Base-by-base conservation (phyloP, 2,888 invertebrate species). In the Campopleginae sp. region DNA sequence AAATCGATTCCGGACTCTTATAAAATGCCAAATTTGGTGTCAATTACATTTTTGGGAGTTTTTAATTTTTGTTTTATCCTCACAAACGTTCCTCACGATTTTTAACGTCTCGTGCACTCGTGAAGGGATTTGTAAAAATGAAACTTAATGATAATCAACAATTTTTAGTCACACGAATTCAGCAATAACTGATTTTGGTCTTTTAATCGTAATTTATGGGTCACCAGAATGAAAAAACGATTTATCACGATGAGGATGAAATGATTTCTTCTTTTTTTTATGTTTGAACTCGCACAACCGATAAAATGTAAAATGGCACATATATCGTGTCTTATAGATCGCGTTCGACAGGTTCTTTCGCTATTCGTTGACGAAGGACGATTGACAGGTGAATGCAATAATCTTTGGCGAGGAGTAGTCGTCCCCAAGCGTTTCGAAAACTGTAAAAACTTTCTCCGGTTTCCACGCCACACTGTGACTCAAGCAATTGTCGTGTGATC, bases 381-480 rank as follows among this genome's bases (percentile, higher is more conserved):
- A 85, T 87, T 85, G 86, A 86, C 86, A 83, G 80, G 85, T 84
- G 86, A 87, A 86, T 79, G 86, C 80, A 88, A 88, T 86, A 85
- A 85, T 83, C 83, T 83, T 66, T 74, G 63, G 51, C 78, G 80
- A 33, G 44, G 75, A 80, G 71, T 71, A 70, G 71, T 44, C 66
- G 14, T 80, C 46, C 44, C 58, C 61, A 38, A 33, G 74, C 74
- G 83, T 87, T 87, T 88, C 87, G 87, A 85, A 84, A 86, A 86
- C 72, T 81, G 82, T 80, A 79, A 78, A 80, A 76, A 87, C 87
- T 88, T 88, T 87, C 87, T 85, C 88, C 83, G 61, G 79, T 19
- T 58, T 27, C 46, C 51, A 51, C 68, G 54, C 23, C 71, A 19
- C 44, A 23, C 8, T 5, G 46, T 63, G 71, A 72, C 71, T 38